phyloP scores from a whole-genome alignment of 2,888 invertebrate species.

The Xanthostigma xanthostigma region DNA sequence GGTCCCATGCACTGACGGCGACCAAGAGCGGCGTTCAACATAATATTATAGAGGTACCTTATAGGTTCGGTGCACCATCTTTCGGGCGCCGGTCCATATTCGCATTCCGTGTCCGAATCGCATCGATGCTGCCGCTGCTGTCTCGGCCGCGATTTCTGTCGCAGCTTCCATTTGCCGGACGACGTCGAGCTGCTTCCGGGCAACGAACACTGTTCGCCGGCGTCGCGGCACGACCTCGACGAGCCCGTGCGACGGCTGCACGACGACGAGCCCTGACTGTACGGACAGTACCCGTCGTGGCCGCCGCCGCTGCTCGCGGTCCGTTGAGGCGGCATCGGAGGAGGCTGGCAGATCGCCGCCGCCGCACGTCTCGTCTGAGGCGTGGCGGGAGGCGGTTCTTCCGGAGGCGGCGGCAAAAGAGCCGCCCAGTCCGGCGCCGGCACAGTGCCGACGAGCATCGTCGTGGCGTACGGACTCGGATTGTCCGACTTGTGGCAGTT shows the following conservation, averaged over 20 bases:
- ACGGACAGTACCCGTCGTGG: background rate
- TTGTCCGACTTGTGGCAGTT: constrained; percentile 48
- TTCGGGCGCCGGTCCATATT: background rate
- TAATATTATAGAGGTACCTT: too few species aligned
- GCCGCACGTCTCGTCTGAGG: constrained; percentile 21
- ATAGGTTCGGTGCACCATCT: too few species aligned
- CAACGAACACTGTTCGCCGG: too few species aligned
- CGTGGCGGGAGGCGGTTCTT: constrained; percentile 41
- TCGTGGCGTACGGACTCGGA: constrained; percentile 60
- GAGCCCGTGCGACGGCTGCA: constrained; percentile 3
- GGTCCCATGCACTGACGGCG: too few species aligned
- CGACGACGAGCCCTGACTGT: background rate
- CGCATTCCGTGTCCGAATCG: constrained; percentile 4
- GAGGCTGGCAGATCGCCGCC: constrained; percentile 9
- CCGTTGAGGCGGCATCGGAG: constrained; percentile 24
- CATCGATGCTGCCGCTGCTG: background rate
- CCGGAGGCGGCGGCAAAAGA: constrained; percentile 42
- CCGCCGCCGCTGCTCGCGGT: constrained; percentile 21
- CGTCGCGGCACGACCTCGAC: too few species aligned
- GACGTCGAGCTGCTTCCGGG: too few species aligned
- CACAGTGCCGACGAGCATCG: constrained; percentile 42
- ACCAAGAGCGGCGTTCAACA: too few species aligned
- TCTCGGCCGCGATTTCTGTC: too few species aligned
- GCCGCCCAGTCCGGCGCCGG: constrained; percentile 36
- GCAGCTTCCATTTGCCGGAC: too few species aligned